A percentile compares a stretch with the other conserved stretches of the same genome.
These are phyloP conservation scores for Eurystomus gularis DNA, from an alignment of 2,113 vertebrate genomes.

Conservation along the genomic window DNA sequence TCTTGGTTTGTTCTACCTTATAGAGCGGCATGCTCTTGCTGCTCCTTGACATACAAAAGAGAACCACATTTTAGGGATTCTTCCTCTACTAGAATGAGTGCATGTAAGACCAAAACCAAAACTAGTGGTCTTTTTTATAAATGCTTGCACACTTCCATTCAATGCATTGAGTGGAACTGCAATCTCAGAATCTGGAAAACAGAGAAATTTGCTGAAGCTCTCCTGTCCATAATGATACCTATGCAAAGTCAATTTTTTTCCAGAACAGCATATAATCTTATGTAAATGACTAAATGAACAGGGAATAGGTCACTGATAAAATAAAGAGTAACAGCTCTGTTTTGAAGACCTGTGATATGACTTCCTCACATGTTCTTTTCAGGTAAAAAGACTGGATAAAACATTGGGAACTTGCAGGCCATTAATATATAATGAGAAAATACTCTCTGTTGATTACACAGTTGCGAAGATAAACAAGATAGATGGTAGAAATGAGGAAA, in stretches of 20 bases:
- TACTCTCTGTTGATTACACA: not conserved
- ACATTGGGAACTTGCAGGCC: not conserved
- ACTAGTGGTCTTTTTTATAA: not conserved
- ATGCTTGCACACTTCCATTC: not conserved
- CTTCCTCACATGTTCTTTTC: not conserved
- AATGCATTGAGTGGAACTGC: not conserved
- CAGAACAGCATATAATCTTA: not conserved
- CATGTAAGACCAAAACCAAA: not conserved
- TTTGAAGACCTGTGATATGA: not conserved
- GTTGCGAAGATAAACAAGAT: not conserved
- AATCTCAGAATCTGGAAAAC: not conserved
- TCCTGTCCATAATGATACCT: not conserved
- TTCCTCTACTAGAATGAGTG: not conserved
- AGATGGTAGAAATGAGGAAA: not conserved
- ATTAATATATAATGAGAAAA: constrained; percentile 52
- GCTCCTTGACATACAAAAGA: not conserved
- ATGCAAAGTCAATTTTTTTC: not conserved
- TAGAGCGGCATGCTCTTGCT: not conserved
- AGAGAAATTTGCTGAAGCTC: not conserved
- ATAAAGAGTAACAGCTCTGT: not conserved
- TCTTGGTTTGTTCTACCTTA: not conserved
- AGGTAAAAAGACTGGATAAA: constrained; percentile 1
- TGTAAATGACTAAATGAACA: not conserved
- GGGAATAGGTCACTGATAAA: not conserved
- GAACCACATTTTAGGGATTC: not conserved